A percentile compares a stretch with the other conserved stretches of the same genome.
Conservation (phyloP, 1,140 invertebrate genomes). For the Heterodera schachtii region DNA sequence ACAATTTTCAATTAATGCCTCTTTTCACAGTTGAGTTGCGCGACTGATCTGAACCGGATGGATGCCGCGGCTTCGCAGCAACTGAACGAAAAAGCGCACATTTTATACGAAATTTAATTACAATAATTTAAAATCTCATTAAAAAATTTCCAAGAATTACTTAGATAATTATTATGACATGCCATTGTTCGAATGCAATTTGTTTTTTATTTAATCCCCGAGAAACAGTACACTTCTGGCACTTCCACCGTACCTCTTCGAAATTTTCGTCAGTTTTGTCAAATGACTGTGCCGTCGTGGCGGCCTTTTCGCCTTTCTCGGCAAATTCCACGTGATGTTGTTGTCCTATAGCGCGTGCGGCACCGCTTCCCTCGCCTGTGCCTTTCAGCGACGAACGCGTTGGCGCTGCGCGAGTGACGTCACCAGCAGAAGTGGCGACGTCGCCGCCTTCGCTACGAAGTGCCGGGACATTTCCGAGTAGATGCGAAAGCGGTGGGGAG, state of each 20-base stretch:
- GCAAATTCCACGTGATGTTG: constrained; percentile 17
- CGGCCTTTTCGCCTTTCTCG: neutral
- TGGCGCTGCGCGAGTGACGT: neutral
- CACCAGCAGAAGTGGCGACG: neutral
- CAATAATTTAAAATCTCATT: neutral
- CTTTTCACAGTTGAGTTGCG: constrained; percentile 40
- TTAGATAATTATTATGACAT: too few species aligned
- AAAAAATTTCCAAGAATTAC: too few species aligned
- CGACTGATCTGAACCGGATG: constrained; percentile 33
- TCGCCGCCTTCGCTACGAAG: neutral
- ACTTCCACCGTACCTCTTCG: constrained; percentile 1
- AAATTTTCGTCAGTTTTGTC: neutral
- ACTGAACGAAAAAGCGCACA: constrained; percentile 3
- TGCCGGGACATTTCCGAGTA: neutral
- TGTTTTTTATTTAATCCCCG: too few species aligned
- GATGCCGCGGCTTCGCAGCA: constrained; percentile 31
- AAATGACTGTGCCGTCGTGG: neutral
- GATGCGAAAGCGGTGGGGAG: neutral
- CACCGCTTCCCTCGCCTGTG: neutral
- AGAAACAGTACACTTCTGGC: too few species aligned
- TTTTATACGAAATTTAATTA: constrained; percentile 23
- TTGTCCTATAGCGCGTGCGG: too few species aligned
- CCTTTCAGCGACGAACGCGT: constrained; percentile 17
- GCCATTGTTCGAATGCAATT: too few species aligned
- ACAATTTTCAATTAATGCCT: neutral